These are phyloP conservation scores for Periophthalmus modestus DNA, from an alignment of 2,113 vertebrate species.

Conservation along the genomic window DNA sequence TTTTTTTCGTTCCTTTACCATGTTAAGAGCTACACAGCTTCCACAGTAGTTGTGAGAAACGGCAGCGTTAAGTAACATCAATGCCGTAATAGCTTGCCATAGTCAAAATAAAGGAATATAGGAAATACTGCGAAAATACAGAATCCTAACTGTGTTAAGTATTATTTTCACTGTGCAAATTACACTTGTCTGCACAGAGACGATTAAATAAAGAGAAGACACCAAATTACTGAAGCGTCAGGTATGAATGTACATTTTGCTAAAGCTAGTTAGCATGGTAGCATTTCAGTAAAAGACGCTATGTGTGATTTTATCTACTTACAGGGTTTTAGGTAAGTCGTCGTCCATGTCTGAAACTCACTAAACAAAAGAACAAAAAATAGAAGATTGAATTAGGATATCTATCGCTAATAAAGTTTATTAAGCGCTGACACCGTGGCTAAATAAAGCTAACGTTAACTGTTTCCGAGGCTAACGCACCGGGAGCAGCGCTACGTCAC, in stretches of 20 bases:
- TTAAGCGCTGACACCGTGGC: conserved; percentile 38
- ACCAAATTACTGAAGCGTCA: background rate
- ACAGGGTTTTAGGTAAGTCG: conserved; percentile 80
- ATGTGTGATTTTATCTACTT: conserved; percentile 48
- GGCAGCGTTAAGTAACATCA: background rate
- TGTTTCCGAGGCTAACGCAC: conserved; percentile 70
- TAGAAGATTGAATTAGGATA: conserved; percentile 16
- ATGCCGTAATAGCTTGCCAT: background rate
- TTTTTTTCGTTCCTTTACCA: background rate
- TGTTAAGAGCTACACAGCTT: background rate
- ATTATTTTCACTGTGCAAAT: background rate
- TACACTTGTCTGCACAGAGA: background rate
- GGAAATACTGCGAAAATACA: too few species aligned
- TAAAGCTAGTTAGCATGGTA: conserved; percentile 1
- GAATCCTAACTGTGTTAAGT: background rate
- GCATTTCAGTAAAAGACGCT: background rate
- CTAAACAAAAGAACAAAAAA: conserved; percentile 11
- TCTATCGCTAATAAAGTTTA: conserved; percentile 29
- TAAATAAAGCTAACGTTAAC: conserved; percentile 45
- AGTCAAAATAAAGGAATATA: background rate
- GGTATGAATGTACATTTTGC: background rate
- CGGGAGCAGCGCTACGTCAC: conserved; percentile 54
- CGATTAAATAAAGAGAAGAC: background rate
- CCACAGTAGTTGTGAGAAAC: background rate
- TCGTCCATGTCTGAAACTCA: conserved; percentile 73